Evolutionary conservation across 1,140 invertebrate species (phyloP).

Genomic region (Trichomalopsis sarcophagae): DNA sequence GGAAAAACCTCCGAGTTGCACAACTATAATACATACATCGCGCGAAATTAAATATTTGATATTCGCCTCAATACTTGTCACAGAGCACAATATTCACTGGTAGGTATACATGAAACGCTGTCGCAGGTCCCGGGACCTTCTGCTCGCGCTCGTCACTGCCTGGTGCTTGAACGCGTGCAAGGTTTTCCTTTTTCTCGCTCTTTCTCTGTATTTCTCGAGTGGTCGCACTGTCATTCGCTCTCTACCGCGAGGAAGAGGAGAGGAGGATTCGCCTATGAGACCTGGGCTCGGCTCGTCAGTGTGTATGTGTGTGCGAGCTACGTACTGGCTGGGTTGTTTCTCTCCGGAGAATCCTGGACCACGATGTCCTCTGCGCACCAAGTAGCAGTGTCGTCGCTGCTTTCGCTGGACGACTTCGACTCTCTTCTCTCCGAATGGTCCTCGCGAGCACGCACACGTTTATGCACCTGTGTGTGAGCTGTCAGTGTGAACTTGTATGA

Average conservation of each 20-base stretch:
- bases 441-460: background rate
- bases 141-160: background rate
- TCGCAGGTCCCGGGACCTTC: constrained; percentile 15
- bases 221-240: constrained; percentile 31
- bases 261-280: constrained; percentile 2
- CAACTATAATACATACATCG: background rate
- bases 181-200: background rate
- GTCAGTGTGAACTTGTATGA: constrained; percentile 38
- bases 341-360: background rate
- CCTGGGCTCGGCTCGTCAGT: background rate
- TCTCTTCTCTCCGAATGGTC: background rate
- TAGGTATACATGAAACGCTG: background rate
- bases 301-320: constrained; percentile 16
- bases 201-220: constrained; percentile 3
- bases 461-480: background rate
- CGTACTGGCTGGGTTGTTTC: constrained; percentile 27
- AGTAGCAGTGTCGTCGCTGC: background rate
- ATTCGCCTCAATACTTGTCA: constrained; percentile 25
- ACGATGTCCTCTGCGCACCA: background rate
- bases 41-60: constrained; percentile 31
- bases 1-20: background rate
- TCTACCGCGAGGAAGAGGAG: background rate
- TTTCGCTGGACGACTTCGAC: background rate
- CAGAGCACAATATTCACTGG: constrained; percentile 38
- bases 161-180: constrained; percentile 7